phyloP scores from a whole-genome alignment of 64 coral and sea anemone species.

The Montipora cactus region DNA sequence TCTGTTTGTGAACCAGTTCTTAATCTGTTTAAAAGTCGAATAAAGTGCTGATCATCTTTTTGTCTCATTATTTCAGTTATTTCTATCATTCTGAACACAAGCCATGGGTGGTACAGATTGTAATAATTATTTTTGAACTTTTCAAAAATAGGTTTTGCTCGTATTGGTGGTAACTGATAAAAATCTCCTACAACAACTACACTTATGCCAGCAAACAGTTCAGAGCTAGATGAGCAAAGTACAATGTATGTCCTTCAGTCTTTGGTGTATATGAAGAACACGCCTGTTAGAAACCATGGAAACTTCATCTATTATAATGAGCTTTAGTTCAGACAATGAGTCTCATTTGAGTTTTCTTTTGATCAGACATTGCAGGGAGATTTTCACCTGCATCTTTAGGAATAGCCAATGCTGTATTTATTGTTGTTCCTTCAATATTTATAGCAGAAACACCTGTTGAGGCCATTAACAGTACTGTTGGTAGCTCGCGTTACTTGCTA shows the following conservation, averaged over 20 bases:
- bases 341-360: constrained; percentile 4
- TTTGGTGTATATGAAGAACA: neutral
- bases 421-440: constrained; percentile 22
- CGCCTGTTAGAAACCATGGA: constrained; percentile 61
- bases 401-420: constrained; percentile 6
- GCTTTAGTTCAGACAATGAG: constrained; percentile 46
- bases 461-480: constrained; percentile 65
- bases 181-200: constrained; percentile 32
- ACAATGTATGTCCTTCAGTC: constrained; percentile 47
- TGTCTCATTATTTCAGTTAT: constrained; percentile 65
- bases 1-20: constrained; percentile 21
- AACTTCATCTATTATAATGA: constrained; percentile 68
- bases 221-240: neutral
- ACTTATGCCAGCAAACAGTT: constrained; percentile 56
- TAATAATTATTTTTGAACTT: constrained; percentile 42
- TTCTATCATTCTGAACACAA: constrained; percentile 45
- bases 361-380: neutral
- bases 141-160: constrained; percentile 41
- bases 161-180: constrained; percentile 53
- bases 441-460: neutral
- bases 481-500: constrained; percentile 21
- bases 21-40: constrained; percentile 43
- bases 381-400: constrained; percentile 60
- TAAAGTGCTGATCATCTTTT: constrained; percentile 38
- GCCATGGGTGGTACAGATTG: constrained; percentile 62